A percentile compares a stretch with the other conserved stretches of the same genome.
phyloP scores from a whole-genome alignment of 35 echinoderm and acorn worm genomes.

The Diadema setosum region DNA sequence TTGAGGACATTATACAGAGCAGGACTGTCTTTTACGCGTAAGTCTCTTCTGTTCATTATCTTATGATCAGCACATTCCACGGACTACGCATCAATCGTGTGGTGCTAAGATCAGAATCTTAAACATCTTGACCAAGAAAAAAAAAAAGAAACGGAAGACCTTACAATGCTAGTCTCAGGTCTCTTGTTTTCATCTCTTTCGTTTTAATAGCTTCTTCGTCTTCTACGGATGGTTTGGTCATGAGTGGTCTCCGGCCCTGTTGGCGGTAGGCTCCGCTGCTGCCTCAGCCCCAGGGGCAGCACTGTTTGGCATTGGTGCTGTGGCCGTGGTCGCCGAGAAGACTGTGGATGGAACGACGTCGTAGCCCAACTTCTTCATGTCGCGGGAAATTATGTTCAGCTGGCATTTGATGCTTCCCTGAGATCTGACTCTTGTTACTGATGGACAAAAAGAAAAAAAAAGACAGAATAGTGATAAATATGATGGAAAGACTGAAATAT shows the following conservation, averaged over 20 bases:
- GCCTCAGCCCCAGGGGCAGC: constrained; percentile 30
- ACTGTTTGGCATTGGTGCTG: constrained; percentile 26
- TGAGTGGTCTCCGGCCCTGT: background rate
- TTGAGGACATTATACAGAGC: too few species aligned
- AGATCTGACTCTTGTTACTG: constrained; percentile 89
- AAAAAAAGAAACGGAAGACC: too few species aligned
- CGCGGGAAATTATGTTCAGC: constrained; percentile 78
- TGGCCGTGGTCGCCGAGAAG: constrained; percentile 40
- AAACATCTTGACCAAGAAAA: too few species aligned
- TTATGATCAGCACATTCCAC: too few species aligned
- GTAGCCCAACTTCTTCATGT: constrained; percentile 98
- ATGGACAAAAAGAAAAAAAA: background rate
- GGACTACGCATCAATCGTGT: too few species aligned
- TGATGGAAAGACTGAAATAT: background rate
- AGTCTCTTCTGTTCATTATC: too few species aligned
- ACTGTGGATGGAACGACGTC: constrained; percentile 45
- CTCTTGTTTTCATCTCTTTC: too few species aligned
- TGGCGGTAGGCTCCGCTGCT: constrained; percentile 20
- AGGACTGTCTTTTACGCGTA: too few species aligned
- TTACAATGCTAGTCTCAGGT: too few species aligned
- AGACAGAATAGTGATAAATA: background rate
- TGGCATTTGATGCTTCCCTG: constrained; percentile 79
- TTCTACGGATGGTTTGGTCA: too few species aligned
- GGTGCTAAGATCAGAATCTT: too few species aligned
- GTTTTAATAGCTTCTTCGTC: too few species aligned